Evolutionary conservation across 37 sponge, comb jelly and placozoan genomes (phyloP), one percentile per base, ranked within the genome.

Genomic region (Ianthella basta): DNA sequence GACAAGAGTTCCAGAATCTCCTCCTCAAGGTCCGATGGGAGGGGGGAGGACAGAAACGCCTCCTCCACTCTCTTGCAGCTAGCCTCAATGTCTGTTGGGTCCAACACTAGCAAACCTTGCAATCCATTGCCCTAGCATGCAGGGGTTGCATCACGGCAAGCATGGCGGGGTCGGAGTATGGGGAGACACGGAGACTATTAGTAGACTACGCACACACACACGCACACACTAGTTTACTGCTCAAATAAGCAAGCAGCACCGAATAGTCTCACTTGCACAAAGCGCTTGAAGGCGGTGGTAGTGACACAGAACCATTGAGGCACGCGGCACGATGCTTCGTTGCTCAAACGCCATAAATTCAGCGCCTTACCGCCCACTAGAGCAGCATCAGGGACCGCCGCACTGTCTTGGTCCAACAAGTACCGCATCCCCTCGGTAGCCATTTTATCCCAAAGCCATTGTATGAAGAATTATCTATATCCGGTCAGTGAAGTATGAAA

Each of bases 301-400:
- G 95, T 92, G 69, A 95, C 33, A 27, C 90, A 87, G 82, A 95
- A 91, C 95, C 95, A 95, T 0, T 40, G 55, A 35, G 95, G 95
- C 0, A 95, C 92, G 15, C 29, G 84, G 72, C 83, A 65, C 34
- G 72, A 63, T 56, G 39, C 41, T 55, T 55, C 64, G 53, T 59
- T 36, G n/a, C 85, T 75, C 74, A 93, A 72, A 53, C 83, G 30
- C 94, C 95, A 95, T 1, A 95, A 72, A 59, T 95, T 95, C 29
- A 60, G 60, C 30, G 92, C 92, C 60, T 95, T 95, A 29, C 95
- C 95, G 23, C 95, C 95, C 10, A 67, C 81, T 84, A 15, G 65
- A 29, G 37, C 65, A 37, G 59, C 66, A 37, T 29, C 15, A 25
- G 67, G 83, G 15, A 24, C 68, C 29, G 67, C 25, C 34, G 55